Evolutionary conservation across 2,797 vertebrate species (phyloP), one percentile per base, ranked within the genome.

Genomic region (Apogon talboti): DNA sequence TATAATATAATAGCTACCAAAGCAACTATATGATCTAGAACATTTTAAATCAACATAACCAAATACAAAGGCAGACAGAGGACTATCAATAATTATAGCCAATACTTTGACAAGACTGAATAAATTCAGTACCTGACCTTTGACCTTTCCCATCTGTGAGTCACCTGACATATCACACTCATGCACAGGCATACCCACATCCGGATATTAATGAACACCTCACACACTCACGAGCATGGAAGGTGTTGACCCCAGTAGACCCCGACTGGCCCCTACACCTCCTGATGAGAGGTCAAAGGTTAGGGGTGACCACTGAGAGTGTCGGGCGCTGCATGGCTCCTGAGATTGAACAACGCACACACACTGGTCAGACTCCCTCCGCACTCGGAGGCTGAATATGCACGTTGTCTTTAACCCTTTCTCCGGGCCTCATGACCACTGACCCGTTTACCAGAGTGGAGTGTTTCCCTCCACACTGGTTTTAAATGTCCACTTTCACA

Each of bases 301-400:
- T 52, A 84, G 75, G 52, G 83, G 78, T 78, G 83, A 77, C 74
- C 78, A 80, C 76, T 77, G 76, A 88, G 67, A 71, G 81, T 61
- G 73, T 89, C 62, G 63, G 47, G 69, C 21, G 35, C 56, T 8
- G 30, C 30, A 33, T 66, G 85, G 79, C 79, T 87, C 55, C 70
- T 74, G 40, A 51, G 42, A 59, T 38, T 19, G 11, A 4, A 8
- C 6, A 2, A 24, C 21, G 16, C 1, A 57, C 44, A 66, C 43
- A 54, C 40, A 55, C 61, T 37, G 43, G 50, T 55, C 68, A 24
- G 59, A 68, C 66, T 42, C 47, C 46, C 16, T 28, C 56, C 43
- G 0, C 9, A 46, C 19, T 46, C 49, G 19, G 28, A 47, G 65
- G 13, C 56, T 28, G 48, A 75, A 61, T 48, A 13, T 48, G 44